A percentile compares a stretch with the other conserved stretches of the same genome.
These are phyloP conservation scores for Tichodroma muraria DNA, from an alignment of 2,113 vertebrate species.

Conservation along the genomic window DNA sequence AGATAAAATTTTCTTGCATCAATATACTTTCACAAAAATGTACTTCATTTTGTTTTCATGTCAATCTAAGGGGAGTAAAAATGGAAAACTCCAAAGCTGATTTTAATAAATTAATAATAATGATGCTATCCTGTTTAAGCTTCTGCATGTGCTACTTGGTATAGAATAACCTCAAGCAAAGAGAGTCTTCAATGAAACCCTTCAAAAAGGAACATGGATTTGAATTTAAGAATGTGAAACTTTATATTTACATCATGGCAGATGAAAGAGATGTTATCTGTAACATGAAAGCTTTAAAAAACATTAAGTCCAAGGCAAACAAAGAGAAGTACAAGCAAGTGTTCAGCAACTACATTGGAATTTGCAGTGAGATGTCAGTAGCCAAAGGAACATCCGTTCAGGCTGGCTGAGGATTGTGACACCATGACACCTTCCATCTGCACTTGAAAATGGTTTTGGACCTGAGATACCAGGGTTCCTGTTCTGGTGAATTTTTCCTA, in stretches of 20 bases:
- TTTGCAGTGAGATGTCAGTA: not conserved
- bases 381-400: not conserved
- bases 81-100: not conserved
- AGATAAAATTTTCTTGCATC: conserved; percentile 18
- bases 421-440: not conserved
- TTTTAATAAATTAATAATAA: conserved; percentile 51
- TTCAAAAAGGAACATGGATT: not conserved
- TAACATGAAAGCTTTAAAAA: not conserved
- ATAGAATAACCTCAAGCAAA: not conserved
- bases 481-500: not conserved
- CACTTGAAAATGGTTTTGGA: not conserved
- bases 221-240: conserved; percentile 16
- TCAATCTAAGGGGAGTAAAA: not conserved
- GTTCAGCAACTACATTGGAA: not conserved
- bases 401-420: not conserved
- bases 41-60: not conserved
- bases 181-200: not conserved
- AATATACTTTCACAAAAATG: not conserved
- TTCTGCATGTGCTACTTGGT: not conserved
- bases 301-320: not conserved
- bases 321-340: not conserved
- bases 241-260: not conserved
- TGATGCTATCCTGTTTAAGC: not conserved
- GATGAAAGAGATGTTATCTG: conserved; percentile 12
- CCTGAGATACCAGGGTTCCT: not conserved